These are phyloP conservation scores for Ptyas mucosa DNA, from an alignment of 2,113 vertebrate genomes.

Conservation along the genomic window DNA sequence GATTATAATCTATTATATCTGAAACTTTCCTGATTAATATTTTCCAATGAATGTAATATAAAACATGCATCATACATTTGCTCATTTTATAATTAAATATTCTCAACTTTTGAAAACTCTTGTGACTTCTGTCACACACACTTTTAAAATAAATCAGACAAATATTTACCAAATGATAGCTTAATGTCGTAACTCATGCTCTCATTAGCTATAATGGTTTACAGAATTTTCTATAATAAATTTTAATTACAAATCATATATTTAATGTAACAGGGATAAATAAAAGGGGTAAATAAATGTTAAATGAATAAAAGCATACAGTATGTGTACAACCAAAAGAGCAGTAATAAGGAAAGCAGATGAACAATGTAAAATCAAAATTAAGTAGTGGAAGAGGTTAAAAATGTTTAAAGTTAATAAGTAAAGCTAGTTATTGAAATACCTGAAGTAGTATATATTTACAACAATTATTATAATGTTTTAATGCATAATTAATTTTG, in stretches of 20 bases:
- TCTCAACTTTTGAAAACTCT: neutral
- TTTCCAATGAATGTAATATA: neutral
- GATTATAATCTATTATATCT: neutral
- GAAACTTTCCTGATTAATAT: neutral
- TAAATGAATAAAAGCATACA: neutral
- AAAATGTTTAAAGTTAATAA: neutral
- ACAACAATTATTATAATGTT: neutral
- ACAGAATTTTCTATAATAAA: neutral
- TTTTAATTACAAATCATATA: neutral
- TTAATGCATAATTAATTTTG: neutral
- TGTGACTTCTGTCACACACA: neutral
- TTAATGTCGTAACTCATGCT: neutral
- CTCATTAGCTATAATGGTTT: neutral
- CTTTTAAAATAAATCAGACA: neutral
- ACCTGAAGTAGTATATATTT: neutral
- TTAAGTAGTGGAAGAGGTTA: neutral
- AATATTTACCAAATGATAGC: neutral
- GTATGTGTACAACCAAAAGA: neutral
- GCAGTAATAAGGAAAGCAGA: neutral
- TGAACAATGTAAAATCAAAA: slow-evolving; percentile 26
- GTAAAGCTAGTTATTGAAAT: neutral
- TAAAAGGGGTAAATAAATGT: neutral
- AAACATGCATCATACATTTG: neutral
- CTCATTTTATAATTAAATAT: neutral
- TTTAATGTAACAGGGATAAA: neutral